Percentiles rank a stretch among this genome's conserved stretches.
phyloP scores from a whole-genome alignment of 2,113 vertebrate genomes.

The Panthera uncia region DNA sequence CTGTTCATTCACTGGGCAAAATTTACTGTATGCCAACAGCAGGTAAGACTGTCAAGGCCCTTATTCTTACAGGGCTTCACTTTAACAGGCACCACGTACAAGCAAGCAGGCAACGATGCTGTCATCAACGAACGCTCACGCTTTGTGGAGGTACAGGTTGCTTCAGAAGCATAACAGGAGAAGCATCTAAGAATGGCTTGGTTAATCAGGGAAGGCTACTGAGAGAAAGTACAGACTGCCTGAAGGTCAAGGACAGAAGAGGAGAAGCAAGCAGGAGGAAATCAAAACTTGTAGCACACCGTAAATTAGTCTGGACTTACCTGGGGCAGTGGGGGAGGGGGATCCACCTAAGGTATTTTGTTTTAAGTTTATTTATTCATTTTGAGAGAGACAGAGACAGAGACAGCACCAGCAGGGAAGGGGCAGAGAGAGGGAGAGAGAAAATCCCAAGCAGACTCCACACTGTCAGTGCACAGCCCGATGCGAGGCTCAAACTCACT shows the following conservation, averaged over 20 bases:
- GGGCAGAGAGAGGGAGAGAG: no score
- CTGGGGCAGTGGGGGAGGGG: neutral
- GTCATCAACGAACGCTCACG: no score
- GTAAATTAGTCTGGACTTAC: neutral
- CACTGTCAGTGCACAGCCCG: no score
- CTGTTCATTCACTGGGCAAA: neutral
- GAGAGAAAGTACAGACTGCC: neutral
- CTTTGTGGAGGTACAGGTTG: neutral
- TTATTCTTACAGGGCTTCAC: neutral
- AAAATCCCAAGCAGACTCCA: no score
- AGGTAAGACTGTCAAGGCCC: neutral
- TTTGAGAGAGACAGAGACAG: no score
- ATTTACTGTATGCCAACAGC: neutral
- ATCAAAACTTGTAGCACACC: neutral
- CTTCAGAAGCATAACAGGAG: neutral
- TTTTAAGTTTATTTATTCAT: no score
- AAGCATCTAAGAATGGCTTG: neutral
- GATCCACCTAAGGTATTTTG: neutral
- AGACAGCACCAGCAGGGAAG: no score
- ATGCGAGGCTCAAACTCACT: no score
- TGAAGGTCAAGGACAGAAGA: neutral
- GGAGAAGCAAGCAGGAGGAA: neutral
- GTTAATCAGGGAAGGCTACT: neutral
- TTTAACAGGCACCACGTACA: neutral
- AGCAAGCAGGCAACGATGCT: neutral